Conservation (phyloP, 2,113 vertebrate genomes). For the Dipodomys stephensi region DNA sequence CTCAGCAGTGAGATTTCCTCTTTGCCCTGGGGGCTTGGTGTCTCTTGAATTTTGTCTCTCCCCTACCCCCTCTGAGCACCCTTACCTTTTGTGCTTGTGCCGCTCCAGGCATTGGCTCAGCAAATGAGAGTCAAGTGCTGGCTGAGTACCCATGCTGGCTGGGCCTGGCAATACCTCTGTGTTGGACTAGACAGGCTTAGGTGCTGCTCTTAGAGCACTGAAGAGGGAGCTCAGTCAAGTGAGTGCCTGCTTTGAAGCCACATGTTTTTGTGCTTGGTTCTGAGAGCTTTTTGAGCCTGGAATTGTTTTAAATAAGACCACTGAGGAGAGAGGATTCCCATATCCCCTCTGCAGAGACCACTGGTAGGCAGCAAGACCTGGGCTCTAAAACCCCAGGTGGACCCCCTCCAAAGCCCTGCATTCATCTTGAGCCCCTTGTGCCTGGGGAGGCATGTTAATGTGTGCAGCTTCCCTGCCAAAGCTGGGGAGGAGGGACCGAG, state of each 20-base stretch:
- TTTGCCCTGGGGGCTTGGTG: conserved; percentile 62
- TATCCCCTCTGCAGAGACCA: background rate
- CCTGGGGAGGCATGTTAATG: background rate
- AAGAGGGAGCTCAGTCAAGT: background rate
- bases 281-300: conserved; percentile 56
- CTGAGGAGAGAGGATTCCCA: background rate
- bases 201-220: background rate
- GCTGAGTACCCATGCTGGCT: background rate
- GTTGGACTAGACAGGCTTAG: background rate
- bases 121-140: background rate
- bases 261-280: background rate
- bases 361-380: conserved; percentile 7
- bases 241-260: conserved; percentile 20
- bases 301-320: conserved; percentile 36
- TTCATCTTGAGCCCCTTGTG: conserved; percentile 54
- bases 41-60: background rate
- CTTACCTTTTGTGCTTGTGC: conserved; percentile 31
- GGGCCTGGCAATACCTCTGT: background rate
- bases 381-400: background rate
- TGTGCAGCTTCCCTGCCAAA: conserved; percentile 60
- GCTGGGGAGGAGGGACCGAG: conserved; percentile 3
- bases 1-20: conserved; percentile 75
- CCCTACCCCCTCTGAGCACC: background rate
- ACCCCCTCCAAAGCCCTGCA: conserved; percentile 1
- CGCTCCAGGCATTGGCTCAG: background rate